Percentiles rank a stretch among this genome's conserved stretches.
These are phyloP conservation scores for Pangasius mekongensis DNA, from an alignment of 2,797 vertebrate species.

Conservation along the genomic window DNA sequence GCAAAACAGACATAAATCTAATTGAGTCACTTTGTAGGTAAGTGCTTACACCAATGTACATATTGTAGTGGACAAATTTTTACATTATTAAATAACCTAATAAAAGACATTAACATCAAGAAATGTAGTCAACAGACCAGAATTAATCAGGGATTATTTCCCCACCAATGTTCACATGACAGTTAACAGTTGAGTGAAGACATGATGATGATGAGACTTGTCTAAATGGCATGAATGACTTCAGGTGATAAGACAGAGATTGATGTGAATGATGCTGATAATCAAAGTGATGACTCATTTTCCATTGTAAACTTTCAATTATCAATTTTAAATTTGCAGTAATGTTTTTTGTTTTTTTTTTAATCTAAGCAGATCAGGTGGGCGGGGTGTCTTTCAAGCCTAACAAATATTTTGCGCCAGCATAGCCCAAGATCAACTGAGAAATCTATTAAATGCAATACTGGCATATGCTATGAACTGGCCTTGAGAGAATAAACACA, in stretches of 20 bases:
- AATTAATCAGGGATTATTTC: not conserved
- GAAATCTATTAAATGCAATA: not conserved
- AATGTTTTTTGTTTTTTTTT: not conserved
- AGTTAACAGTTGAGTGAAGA: not conserved
- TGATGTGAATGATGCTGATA: slow-evolving; percentile 4
- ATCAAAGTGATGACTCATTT: not conserved
- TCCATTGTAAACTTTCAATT: too few species aligned
- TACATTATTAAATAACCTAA: not conserved
- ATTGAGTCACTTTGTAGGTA: not conserved
- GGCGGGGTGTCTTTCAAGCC: not conserved
- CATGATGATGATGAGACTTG: not conserved
- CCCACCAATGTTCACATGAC: not conserved
- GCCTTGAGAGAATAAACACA: not conserved
- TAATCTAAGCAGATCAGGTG: not conserved
- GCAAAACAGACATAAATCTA: not conserved
- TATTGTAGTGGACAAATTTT: not conserved
- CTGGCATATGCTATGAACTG: not conserved
- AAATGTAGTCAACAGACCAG: not conserved
- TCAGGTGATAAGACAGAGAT: not conserved
- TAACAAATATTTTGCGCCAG: not conserved
- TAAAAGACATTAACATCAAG: not conserved
- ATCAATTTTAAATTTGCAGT: not conserved
- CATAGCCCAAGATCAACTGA: not conserved
- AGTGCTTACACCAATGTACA: not conserved
- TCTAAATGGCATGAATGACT: not conserved